phyloP scores from a whole-genome alignment of 2,888 invertebrate species.

The Rhingia campestris region DNA sequence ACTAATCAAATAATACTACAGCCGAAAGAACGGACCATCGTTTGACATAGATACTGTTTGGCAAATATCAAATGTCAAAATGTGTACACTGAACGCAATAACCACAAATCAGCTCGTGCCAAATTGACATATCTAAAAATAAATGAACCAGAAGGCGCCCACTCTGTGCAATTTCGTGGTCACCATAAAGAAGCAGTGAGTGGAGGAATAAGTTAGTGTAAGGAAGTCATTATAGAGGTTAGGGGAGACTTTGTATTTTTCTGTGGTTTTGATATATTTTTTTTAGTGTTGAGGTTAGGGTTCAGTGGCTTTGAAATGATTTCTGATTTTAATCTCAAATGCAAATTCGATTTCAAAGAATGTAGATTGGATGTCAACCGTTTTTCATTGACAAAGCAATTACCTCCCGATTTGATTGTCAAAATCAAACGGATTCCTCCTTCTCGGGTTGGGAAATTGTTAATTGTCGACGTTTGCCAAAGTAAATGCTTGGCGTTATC shows the following conservation, averaged over 20 bases:
- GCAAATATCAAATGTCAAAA: conserved; percentile 55
- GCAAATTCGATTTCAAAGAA: neutral
- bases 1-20: conserved; percentile 5
- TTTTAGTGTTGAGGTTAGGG: conserved; percentile 19
- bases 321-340: conserved; percentile 4
- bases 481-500: conserved; percentile 22
- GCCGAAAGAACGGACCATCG: conserved; percentile 17
- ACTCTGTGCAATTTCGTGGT: conserved; percentile 19
- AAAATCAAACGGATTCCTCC: conserved; percentile 24
- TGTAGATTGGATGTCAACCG: conserved; percentile 43
- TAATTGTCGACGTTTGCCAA: conserved; percentile 57
- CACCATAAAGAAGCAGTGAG: neutral
- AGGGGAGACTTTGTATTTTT: neutral
- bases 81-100: conserved; percentile 26
- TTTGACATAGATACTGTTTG: conserved; percentile 44
- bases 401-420: conserved; percentile 45
- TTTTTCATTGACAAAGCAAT: conserved; percentile 48
- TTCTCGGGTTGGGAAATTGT: conserved; percentile 1
- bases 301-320: neutral
- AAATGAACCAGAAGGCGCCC: neutral
- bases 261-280: no score
- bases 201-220: neutral
- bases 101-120: conserved; percentile 25
- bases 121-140: neutral
- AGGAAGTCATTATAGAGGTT: conserved; percentile 27